These are phyloP conservation scores for Pomphorhynchus laevis DNA, from an alignment of 1,140 invertebrate species.

Conservation along the genomic window DNA sequence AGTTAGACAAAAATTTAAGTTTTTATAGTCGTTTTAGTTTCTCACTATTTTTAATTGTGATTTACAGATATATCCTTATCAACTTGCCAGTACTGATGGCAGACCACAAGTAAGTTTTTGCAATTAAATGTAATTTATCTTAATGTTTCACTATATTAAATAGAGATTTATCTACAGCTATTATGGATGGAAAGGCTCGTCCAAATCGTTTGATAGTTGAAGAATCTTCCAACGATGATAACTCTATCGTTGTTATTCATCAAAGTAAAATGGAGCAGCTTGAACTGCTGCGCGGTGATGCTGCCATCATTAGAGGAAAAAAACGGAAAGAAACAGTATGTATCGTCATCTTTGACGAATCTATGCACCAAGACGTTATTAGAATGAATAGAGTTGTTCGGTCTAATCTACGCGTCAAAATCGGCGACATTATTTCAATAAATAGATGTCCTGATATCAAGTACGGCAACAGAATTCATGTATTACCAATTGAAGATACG, in stretches of 20 bases:
- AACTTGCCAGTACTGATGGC: too few species aligned
- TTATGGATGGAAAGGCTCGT: constrained; percentile 72
- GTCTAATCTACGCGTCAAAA: constrained; percentile 2
- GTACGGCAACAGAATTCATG: neutral
- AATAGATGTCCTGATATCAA: neutral
- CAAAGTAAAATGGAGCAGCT: constrained; percentile 92
- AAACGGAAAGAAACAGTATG: constrained; percentile 84
- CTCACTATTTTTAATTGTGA: too few species aligned
- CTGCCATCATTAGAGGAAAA: constrained; percentile 78
- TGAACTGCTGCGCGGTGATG: constrained; percentile 79
- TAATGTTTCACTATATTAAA: too few species aligned
- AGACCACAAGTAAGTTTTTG: too few species aligned
- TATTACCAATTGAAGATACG: constrained; percentile 3
- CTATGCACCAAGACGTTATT: constrained; percentile 76
- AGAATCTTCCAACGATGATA: constrained; percentile 86
- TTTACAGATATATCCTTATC: too few species aligned
- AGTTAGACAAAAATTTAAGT: too few species aligned
- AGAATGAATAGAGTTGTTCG: constrained; percentile 39
- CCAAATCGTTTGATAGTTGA: constrained; percentile 90
- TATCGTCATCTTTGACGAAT: constrained; percentile 79
- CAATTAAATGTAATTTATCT: too few species aligned
- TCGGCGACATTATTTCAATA: neutral
- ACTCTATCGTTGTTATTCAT: constrained; percentile 20
- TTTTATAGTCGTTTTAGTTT: too few species aligned
- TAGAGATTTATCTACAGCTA: constrained; percentile 80